These are phyloP conservation scores for Thripadectes ignobilis DNA, from an alignment of 2,797 vertebrate genomes.

Conservation along the genomic window DNA sequence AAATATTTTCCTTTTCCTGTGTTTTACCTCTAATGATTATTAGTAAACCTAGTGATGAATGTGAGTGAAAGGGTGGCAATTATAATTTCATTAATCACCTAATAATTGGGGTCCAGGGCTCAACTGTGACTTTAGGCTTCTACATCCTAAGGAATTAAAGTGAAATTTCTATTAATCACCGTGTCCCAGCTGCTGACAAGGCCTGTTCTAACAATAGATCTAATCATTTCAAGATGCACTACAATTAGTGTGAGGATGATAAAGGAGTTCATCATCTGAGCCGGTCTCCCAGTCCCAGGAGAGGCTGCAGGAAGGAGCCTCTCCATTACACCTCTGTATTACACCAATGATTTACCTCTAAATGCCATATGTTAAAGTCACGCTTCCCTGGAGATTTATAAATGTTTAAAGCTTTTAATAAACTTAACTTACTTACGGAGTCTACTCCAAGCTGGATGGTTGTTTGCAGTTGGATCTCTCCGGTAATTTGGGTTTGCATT, in stretches of 20 bases:
- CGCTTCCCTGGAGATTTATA: conserved; percentile 74
- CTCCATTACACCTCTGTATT: conserved; percentile 75
- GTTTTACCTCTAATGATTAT: conserved; percentile 72
- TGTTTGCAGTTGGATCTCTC: not conserved
- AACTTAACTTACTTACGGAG: conserved; percentile 62
- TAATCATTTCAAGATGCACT: conserved; percentile 76
- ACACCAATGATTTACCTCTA: conserved; percentile 82
- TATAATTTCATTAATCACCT: conserved; percentile 85
- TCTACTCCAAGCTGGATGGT: not conserved
- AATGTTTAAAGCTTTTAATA: conserved; percentile 83
- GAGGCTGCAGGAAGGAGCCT: conserved; percentile 64
- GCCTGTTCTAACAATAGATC: conserved; percentile 82
- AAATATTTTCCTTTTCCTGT: conserved; percentile 48
- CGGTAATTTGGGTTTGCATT: too few relatives aligned
- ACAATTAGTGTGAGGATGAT: conserved; percentile 86
- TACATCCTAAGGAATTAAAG: conserved; percentile 79
- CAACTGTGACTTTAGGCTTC: conserved; percentile 79
- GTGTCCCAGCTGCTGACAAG: conserved; percentile 73
- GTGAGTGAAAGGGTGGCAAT: conserved; percentile 75
- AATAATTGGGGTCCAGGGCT: conserved; percentile 83
- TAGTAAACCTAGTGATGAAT: conserved; percentile 76
- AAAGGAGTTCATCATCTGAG: conserved; percentile 85
- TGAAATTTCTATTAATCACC: conserved; percentile 76
- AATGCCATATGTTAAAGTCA: conserved; percentile 78
- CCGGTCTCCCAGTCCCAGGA: conserved; percentile 77